Conservation (phyloP, 2,797 vertebrate genomes). For the Mormyrops boulengeri region DNA sequence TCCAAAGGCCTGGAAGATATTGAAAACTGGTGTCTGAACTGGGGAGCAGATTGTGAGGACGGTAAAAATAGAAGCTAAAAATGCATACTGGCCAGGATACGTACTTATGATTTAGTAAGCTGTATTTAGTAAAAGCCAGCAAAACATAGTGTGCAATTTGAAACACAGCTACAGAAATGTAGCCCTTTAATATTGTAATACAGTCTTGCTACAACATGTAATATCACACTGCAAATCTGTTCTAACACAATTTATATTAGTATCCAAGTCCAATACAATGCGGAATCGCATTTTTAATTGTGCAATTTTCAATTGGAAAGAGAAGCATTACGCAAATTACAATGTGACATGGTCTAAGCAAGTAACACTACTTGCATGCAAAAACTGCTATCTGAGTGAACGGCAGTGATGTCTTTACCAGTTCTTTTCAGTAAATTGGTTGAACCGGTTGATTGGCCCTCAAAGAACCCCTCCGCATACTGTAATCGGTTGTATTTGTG, state of each 20-base stretch:
- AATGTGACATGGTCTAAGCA: neutral
- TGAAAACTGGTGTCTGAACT: neutral
- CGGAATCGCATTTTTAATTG: neutral
- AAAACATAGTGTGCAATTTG: neutral
- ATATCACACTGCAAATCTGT: neutral
- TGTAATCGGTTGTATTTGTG: neutral
- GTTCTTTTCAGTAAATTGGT: neutral
- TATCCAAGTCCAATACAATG: neutral
- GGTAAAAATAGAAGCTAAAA: neutral
- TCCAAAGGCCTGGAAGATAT: neutral
- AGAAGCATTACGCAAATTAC: neutral
- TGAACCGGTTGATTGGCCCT: neutral
- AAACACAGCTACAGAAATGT: neutral
- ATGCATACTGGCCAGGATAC: neutral
- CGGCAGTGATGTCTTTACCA: neutral
- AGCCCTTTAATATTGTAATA: neutral
- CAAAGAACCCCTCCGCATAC: neutral
- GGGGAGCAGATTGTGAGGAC: neutral
- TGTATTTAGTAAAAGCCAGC: neutral
- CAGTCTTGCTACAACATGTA: neutral
- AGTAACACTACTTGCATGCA: neutral
- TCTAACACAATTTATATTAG: neutral
- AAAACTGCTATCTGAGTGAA: neutral
- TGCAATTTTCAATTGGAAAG: neutral
- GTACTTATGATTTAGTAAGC: neutral